phyloP scores from a whole-genome alignment of 2,797 vertebrate genomes.

The Alcedo atthis region DNA sequence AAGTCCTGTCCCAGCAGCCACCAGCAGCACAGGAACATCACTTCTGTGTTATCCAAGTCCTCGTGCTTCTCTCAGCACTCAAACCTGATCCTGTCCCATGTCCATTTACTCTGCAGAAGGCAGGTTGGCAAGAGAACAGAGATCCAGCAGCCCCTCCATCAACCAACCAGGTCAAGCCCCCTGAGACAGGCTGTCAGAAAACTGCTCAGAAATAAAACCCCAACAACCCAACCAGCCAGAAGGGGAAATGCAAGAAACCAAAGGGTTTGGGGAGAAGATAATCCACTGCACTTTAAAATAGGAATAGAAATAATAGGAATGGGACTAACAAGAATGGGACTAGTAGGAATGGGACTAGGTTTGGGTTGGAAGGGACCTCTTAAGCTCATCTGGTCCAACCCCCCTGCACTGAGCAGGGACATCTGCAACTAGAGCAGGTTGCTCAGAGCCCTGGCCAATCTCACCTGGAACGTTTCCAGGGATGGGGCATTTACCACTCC shows the following conservation, averaged over 20 bases:
- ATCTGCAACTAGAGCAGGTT: not conserved
- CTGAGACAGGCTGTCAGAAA: not conserved
- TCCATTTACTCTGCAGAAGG: not conserved
- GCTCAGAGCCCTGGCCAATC: not conserved
- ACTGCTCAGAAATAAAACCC: not conserved
- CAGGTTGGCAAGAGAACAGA: not conserved
- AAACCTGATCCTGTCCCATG: not conserved
- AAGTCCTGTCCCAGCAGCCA: not conserved
- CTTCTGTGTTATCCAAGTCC: not conserved
- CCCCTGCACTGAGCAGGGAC: not conserved
- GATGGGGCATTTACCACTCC: not conserved
- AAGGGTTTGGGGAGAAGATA: not conserved
- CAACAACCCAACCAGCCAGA: not conserved
- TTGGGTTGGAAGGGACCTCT: not conserved
- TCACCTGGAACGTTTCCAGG: not conserved
- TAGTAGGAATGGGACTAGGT: too few relatives aligned
- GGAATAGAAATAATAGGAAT: too few relatives aligned
- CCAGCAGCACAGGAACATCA: fast-evolving
- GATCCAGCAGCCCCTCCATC: not conserved
- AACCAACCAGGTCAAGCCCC: not conserved
- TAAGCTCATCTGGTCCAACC: not conserved
- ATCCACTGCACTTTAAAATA: not conserved
- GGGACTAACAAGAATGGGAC: too few relatives aligned
- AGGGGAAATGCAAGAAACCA: not conserved
- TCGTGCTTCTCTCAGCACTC: not conserved